A percentile compares a stretch with the other conserved stretches of the same genome.
Conservation (phyloP, 2,888 invertebrate genomes). For the Rapana venosa region DNA sequence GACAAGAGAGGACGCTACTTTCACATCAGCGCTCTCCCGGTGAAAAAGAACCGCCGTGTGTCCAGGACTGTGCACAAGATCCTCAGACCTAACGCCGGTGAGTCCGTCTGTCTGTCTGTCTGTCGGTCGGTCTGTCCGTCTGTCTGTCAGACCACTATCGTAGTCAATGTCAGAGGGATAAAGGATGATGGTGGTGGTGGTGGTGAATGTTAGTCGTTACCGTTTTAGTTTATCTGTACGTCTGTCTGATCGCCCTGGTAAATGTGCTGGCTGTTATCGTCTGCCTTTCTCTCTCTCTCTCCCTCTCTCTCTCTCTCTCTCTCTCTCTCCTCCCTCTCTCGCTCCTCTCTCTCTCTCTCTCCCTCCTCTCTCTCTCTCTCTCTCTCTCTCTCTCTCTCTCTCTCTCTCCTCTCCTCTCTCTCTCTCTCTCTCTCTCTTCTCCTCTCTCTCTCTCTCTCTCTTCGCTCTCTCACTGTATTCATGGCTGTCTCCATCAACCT, state of each 20-base stretch:
- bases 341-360: no score
- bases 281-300: neutral
- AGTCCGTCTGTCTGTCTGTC: neutral
- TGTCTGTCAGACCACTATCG: neutral
- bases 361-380: neutral
- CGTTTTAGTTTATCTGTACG: neutral
- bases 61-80: constrained; percentile 32
- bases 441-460: neutral
- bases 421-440: neutral
- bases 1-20: constrained; percentile 44
- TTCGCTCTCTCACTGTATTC: neutral
- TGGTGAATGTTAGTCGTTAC: neutral
- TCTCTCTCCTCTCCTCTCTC: neutral
- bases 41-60: constrained; percentile 35
- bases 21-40: constrained; percentile 42
- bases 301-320: neutral
- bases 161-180: neutral
- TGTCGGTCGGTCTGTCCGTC: neutral
- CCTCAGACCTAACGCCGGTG: constrained; percentile 26
- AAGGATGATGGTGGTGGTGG: neutral
- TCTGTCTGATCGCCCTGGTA: neutral
- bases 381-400: neutral
- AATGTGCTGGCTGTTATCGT: neutral
- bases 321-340: neutral
- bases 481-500: neutral